These are phyloP conservation scores for Dromius quadrimaculatus DNA, from an alignment of 2,888 invertebrate species.

Conservation along the genomic window DNA sequence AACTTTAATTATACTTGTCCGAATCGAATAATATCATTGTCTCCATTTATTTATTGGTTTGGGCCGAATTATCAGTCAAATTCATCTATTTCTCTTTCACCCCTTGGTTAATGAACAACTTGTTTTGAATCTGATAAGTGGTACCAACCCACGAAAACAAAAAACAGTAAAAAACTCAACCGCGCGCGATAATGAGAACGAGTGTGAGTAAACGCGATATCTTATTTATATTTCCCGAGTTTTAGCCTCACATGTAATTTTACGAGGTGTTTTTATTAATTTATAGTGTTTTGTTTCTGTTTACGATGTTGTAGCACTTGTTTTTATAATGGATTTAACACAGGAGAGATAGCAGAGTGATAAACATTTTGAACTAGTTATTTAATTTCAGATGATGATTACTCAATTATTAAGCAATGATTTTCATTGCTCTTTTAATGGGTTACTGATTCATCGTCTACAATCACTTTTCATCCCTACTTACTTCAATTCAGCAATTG, in stretches of 20 bases:
- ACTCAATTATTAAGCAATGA: too few species aligned
- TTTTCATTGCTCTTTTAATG: too few species aligned
- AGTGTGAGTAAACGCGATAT: conserved; percentile 17
- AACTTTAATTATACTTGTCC: conserved; percentile 30
- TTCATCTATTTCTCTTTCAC: conserved; percentile 24
- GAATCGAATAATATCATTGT: conserved; percentile 36
- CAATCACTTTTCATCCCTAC: too few species aligned
- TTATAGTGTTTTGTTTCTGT: conserved; percentile 21
- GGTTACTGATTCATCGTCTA: too few species aligned
- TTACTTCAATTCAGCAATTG: too few species aligned
- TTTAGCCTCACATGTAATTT: background rate
- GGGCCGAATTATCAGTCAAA: conserved; percentile 14
- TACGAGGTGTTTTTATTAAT: conserved; percentile 15
- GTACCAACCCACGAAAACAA: conserved; percentile 26
- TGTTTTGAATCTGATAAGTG: conserved; percentile 41
- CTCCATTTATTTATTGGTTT: conserved; percentile 28
- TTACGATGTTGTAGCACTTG: conserved; percentile 9
- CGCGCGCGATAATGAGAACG: conserved; percentile 33
- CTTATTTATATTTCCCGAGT: conserved; percentile 15
- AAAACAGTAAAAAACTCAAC: conserved; percentile 6
- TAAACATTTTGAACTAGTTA: too few species aligned
- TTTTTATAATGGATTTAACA: too few species aligned
- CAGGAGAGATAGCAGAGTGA: too few species aligned
- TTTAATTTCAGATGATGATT: too few species aligned
- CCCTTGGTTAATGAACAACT: conserved; percentile 23